Evolutionary conservation across 2,797 vertebrate species (phyloP).

Genomic region (Neosilurus mollespiculum): DNA sequence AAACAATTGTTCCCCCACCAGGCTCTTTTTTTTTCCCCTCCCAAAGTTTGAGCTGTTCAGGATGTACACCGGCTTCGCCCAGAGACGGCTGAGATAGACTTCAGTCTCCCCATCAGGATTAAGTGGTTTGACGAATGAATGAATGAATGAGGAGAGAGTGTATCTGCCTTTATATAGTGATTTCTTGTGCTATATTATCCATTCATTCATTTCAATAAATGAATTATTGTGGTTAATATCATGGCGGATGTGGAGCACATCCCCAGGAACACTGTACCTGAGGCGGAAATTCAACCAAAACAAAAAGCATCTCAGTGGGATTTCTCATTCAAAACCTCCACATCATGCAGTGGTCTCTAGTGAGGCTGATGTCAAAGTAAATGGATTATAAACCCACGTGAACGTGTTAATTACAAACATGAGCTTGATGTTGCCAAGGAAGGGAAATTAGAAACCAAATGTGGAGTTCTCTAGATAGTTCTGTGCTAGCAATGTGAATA

Average conservation of each 20-base stretch:
- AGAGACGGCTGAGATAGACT: no score
- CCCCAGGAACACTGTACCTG: background rate
- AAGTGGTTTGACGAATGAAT: no score
- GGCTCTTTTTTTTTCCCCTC: no score
- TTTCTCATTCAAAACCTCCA: background rate
- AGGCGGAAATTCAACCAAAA: background rate
- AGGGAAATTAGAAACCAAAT: constrained; percentile 32
- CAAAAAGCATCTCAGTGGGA: constrained; percentile 9
- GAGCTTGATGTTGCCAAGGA: constrained; percentile 50
- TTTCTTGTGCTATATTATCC: background rate
- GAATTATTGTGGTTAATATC: background rate
- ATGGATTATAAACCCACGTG: constrained; percentile 16
- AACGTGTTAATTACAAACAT: constrained; percentile 37
- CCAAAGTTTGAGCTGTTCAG: no score
- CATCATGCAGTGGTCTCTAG: constrained; percentile 29
- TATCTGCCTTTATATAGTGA: background rate
- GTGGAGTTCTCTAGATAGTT: constrained; percentile 45
- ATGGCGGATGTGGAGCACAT: background rate
- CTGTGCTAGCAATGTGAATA: constrained; percentile 33
- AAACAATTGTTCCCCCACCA: no score
- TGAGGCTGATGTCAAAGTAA: constrained; percentile 14
- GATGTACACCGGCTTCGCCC: no score
- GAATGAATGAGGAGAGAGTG: background rate
- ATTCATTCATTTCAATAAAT: background rate
- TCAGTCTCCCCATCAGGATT: no score